Percentiles rank a stretch among this genome's conserved stretches.
These are phyloP conservation scores for Nymphicus hollandicus DNA, from an alignment of 2,113 vertebrate species.

Conservation along the genomic window DNA sequence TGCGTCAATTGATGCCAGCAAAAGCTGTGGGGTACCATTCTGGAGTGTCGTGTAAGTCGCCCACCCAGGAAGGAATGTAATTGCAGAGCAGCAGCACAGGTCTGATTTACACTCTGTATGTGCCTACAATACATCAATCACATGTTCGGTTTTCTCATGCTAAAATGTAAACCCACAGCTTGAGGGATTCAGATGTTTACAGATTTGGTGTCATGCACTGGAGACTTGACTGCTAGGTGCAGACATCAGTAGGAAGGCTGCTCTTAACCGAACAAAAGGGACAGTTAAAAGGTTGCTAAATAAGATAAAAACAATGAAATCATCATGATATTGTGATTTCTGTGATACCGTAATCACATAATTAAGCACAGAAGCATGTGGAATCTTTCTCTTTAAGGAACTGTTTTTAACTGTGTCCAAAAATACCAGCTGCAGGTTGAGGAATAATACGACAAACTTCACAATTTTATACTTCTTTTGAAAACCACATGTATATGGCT, in stretches of 20 bases:
- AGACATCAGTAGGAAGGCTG: rapidly evolving
- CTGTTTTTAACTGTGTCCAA: background rate
- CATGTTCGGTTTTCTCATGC: background rate
- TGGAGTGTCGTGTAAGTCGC: rapidly evolving
- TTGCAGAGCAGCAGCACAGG: background rate
- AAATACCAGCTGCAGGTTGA: background rate
- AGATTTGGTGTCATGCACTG: background rate
- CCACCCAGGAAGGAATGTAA: background rate
- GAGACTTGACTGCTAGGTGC: background rate
- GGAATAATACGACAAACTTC: background rate
- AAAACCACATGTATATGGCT: background rate
- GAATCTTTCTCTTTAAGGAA: background rate
- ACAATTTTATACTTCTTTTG: background rate
- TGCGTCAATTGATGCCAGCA: background rate
- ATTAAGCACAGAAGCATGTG: background rate
- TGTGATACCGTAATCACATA: background rate
- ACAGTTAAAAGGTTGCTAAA: background rate
- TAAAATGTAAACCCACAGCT: background rate
- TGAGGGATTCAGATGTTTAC: background rate
- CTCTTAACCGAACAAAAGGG: background rate
- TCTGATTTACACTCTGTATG: background rate
- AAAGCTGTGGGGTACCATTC: background rate
- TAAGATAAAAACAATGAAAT: background rate
- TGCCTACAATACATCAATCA: background rate
- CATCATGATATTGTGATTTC: background rate